phyloP scores from a whole-genome alignment of 2,888 invertebrate species.

The Harpalus rubripes region DNA sequence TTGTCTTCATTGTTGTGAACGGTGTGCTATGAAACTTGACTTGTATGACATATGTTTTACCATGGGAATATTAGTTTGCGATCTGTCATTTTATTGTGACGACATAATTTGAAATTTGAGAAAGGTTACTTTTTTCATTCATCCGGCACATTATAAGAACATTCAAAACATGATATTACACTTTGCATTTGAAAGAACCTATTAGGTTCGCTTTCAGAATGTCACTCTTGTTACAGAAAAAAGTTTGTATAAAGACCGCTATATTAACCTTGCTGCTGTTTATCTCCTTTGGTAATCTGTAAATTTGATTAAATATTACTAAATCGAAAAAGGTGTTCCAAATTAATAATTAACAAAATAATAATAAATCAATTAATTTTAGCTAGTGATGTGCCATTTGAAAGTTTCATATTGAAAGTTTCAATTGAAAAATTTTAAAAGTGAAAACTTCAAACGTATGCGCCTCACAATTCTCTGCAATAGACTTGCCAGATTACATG shows the following conservation, averaged over 20 bases:
- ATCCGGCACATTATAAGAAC: background rate
- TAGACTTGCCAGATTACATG: too few relatives aligned
- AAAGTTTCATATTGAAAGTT: too few relatives aligned
- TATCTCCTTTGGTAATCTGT: background rate
- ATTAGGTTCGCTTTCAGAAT: background rate
- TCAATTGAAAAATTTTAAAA: too few relatives aligned
- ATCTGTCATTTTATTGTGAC: slow-evolving; percentile 51
- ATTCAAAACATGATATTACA: slow-evolving; percentile 31
- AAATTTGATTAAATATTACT: background rate
- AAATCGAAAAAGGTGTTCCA: background rate
- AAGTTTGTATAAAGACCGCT: background rate
- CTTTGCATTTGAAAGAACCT: slow-evolving; percentile 11
- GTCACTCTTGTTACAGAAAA: slow-evolving; percentile 2
- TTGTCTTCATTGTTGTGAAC: slow-evolving; percentile 47
- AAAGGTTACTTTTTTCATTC: slow-evolving; percentile 42
- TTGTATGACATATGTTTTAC: slow-evolving; percentile 50
- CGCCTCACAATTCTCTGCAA: too few relatives aligned
- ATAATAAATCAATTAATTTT: background rate
- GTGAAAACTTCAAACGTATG: too few relatives aligned
- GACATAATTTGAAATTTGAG: slow-evolving; percentile 44
- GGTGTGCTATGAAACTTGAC: slow-evolving; percentile 29
- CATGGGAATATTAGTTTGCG: slow-evolving; percentile 57
- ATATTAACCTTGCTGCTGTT: background rate
- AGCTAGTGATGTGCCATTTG: background rate
- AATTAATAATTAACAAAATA: background rate